Percentiles rank a stretch among this genome's conserved stretches.
These are phyloP conservation scores for Chelidonichthys spinosus DNA, from an alignment of 2,797 vertebrate genomes.

Conservation along the genomic window DNA sequence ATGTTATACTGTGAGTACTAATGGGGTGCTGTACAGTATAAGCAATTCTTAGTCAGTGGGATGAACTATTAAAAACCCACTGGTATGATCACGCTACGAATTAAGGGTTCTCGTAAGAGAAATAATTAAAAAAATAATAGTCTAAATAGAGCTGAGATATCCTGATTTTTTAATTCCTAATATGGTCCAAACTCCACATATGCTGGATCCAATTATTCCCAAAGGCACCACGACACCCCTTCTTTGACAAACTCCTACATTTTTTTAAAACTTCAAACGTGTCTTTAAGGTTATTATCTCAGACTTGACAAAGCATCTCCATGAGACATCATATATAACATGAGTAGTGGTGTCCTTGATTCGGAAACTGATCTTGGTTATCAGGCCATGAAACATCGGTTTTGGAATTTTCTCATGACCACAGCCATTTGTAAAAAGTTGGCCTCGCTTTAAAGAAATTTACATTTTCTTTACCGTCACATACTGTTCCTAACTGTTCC, in stretches of 20 bases:
- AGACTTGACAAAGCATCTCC: conserved; percentile 1
- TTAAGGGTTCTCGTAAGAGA: not conserved
- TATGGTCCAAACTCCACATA: not conserved
- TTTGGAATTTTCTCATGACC: not conserved
- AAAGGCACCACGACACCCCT: not conserved
- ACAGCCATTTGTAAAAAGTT: not conserved
- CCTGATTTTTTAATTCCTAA: not conserved
- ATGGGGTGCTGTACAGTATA: not conserved
- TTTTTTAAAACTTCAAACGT: not conserved
- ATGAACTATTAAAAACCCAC: not conserved
- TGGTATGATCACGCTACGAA: not conserved
- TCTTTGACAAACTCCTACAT: not conserved
- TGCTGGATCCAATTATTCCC: not conserved
- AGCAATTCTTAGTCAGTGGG: not conserved
- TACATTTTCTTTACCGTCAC: conserved; percentile 17
- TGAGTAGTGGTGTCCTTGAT: not conserved
- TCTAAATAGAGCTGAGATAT: not conserved
- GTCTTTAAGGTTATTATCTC: conserved; percentile 2
- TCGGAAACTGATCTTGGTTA: not conserved
- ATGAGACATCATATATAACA: not conserved
- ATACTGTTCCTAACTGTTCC: conserved; percentile 7
- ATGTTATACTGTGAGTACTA: not conserved
- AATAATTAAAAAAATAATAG: not conserved
- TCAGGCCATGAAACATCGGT: not conserved
- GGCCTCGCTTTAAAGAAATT: not conserved